phyloP scores from a whole-genome alignment of 30 jellyfish, hydroid and myxozoan genomes.

The Pseudorhiza aurosa region DNA sequence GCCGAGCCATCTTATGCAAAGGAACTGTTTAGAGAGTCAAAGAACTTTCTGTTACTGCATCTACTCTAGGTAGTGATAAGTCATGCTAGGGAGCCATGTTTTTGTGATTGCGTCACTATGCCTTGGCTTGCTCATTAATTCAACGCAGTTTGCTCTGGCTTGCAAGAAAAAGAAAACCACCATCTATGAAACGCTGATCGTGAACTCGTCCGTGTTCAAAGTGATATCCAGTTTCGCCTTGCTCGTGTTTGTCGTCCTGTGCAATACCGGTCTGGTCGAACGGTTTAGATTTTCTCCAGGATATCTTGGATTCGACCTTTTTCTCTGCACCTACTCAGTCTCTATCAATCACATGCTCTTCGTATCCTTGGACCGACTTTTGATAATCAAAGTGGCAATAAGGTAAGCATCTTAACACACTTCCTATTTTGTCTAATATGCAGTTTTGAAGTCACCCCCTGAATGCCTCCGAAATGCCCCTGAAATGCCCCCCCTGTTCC shows the following conservation, averaged over 20 bases:
- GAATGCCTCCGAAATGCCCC: too few relatives aligned
- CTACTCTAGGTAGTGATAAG: too few relatives aligned
- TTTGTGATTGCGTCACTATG: neutral
- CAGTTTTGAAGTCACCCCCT: too few relatives aligned
- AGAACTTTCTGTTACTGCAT: too few relatives aligned
- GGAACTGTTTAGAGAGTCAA: too few relatives aligned
- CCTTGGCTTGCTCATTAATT: neutral
- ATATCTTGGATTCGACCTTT: neutral
- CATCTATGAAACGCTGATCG: conserved; percentile 8
- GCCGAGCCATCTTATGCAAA: too few relatives aligned
- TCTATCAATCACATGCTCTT: conserved; percentile 36
- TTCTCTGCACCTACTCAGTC: conserved; percentile 8
- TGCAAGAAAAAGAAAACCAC: neutral
- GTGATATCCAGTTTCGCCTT: neutral
- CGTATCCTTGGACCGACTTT: conserved; percentile 32
- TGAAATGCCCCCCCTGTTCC: too few relatives aligned
- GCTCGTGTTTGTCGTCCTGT: neutral
- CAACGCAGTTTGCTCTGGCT: neutral
- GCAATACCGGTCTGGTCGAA: neutral
- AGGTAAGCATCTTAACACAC: neutral
- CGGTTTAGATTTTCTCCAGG: neutral
- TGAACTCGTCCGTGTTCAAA: neutral
- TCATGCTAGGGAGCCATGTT: conserved; percentile 6
- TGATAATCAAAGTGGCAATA: conserved; percentile 18
- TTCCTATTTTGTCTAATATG: too few relatives aligned